These are phyloP conservation scores for Gorsachius goisagi DNA, from an alignment of 2,113 vertebrate species.

Conservation along the genomic window DNA sequence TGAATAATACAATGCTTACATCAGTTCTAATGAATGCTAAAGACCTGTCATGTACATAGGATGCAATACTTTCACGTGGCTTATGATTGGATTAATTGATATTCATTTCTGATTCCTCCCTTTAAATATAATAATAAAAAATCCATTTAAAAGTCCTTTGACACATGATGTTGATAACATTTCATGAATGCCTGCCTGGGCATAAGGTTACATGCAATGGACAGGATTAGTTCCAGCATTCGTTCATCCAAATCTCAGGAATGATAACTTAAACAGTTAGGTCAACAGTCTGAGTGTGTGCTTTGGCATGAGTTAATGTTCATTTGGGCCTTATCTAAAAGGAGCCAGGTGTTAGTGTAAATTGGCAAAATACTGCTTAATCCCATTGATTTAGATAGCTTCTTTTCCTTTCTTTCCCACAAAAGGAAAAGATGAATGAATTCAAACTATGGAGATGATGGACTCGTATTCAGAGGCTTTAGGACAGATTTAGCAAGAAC, in stretches of 20 bases:
- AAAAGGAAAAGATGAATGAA: slow-evolving; percentile 35
- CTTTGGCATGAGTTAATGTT: slow-evolving; percentile 16
- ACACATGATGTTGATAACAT: not conserved
- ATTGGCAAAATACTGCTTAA: slow-evolving; percentile 53
- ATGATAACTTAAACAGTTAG: slow-evolving; percentile 33
- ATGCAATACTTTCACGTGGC: not conserved
- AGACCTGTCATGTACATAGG: not conserved
- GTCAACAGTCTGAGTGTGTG: slow-evolving; percentile 49
- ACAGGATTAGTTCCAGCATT: slow-evolving; percentile 37
- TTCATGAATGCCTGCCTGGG: slow-evolving; percentile 13
- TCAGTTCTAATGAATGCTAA: not conserved
- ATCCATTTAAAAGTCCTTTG: not conserved
- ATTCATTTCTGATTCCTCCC: not conserved
- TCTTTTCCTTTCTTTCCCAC: slow-evolving; percentile 6
- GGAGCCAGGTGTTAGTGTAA: slow-evolving; percentile 51
- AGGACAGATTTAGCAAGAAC: not conserved
- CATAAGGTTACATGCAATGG: slow-evolving; percentile 21
- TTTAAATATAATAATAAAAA: not conserved
- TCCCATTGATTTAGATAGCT: slow-evolving; percentile 27
- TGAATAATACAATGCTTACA: not conserved
- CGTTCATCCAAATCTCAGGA: slow-evolving; percentile 35
- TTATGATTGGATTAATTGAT: not conserved
- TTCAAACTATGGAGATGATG: not conserved
- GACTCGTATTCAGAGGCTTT: not conserved
- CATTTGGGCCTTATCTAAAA: slow-evolving; percentile 55